A percentile compares a stretch with the other conserved stretches of the same genome.
Conservation (phyloP, 2,113 vertebrate genomes). For the Plotosus lineatus region DNA sequence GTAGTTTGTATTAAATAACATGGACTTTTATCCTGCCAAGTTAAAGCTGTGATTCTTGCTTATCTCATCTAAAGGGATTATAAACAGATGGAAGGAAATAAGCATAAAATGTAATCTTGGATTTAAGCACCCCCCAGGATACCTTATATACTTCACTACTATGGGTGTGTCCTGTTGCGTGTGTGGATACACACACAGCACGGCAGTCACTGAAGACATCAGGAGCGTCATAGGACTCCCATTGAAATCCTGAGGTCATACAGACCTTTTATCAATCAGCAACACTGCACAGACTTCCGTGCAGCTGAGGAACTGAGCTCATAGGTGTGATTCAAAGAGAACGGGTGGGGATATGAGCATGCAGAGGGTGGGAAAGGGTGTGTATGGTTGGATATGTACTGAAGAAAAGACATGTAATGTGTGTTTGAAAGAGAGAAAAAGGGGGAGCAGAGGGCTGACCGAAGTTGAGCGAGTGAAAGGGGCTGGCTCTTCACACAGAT, state of each 20-base stretch:
- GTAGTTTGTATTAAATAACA: constrained; percentile 33
- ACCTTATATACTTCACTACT: background rate
- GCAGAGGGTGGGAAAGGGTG: constrained; percentile 32
- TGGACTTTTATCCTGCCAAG: constrained; percentile 11
- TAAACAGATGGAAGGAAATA: constrained; percentile 29
- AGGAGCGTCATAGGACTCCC: constrained; percentile 19
- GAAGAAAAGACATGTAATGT: constrained; percentile 14
- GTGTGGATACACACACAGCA: constrained; percentile 29
- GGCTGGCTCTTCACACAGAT: constrained; percentile 69
- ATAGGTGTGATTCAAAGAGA: constrained; percentile 56
- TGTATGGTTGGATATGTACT: constrained; percentile 16
- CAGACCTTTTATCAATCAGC: constrained; percentile 45
- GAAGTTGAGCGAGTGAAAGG: constrained; percentile 63
- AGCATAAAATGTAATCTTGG: constrained; percentile 25
- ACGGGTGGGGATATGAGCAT: constrained; percentile 11
- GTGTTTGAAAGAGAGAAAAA: background rate
- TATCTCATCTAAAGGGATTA: constrained; percentile 34
- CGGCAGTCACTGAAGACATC: background rate
- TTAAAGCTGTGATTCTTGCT: constrained; percentile 22
- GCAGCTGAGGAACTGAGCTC: constrained; percentile 59
- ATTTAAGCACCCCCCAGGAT: background rate
- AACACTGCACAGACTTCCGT: constrained; percentile 59
- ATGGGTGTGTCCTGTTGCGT: constrained; percentile 22
- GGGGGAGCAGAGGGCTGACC: constrained; percentile 49
- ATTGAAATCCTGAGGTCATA: constrained; percentile 36